Evolutionary conservation across 2,797 vertebrate genomes (phyloP), one percentile per base, ranked within the genome.

Genomic region (Myoxocephalus aenaeus): DNA sequence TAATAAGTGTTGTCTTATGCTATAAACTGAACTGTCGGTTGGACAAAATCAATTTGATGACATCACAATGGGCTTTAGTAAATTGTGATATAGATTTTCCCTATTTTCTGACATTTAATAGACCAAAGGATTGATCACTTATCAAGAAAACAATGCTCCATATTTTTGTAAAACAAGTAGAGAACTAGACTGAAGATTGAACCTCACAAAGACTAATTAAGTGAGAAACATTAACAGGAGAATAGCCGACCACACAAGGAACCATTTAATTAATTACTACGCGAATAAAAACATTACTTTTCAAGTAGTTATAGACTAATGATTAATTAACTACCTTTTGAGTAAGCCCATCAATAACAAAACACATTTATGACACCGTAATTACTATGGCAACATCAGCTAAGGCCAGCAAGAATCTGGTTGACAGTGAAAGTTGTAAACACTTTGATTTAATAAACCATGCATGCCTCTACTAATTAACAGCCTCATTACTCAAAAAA

Each of bases 401-500:
- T 1, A 50, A 67, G 68, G 82, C 84, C 86, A 74, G 86, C 74
- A 81, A 79, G 82, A 93, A 94, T 90, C 80, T 87, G 82, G 77
- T 62, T 90, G 94, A 93, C 93, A 86, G 91, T 86, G 77, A 84
- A 90, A 92, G 90, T 92, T 92, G 94, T 94, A 93, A 94, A 95
- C 92, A 94, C 85, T 92, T 92, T 93, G 91, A 95, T 95, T 95
- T 90, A 93, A 95, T 95, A 94, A 95, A 92, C 84, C 87, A 90
- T 78, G 85, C 85, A 90, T 92, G 94, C 89, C 94, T 90, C 81
- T 70, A 76, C 77, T 93, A 93, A 95, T 95, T 94, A 95, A 90
- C 87, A 82, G 90, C 83, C 85, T 93, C 94, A 94, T 95, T 95
- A 94, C 87, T 95, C 93, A 95, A 91, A 90, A 84, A 90, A 92